phyloP scores from a whole-genome alignment of 2,797 vertebrate genomes.

The Pangasius macronema region DNA sequence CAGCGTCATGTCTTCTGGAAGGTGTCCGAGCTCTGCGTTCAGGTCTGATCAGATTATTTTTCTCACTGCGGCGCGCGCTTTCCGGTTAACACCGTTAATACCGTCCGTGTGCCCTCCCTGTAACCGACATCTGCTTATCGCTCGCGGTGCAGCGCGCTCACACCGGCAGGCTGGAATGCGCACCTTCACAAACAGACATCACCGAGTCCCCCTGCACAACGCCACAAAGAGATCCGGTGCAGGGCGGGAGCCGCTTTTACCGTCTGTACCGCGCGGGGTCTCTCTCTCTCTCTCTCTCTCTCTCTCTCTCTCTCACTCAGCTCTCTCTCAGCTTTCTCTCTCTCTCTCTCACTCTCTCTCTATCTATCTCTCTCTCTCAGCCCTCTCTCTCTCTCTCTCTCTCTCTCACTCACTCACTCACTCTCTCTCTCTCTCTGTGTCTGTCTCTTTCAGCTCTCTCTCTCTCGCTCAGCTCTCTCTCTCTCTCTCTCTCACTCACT shows the following conservation, averaged over 20 bases:
- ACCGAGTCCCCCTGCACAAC: not conserved
- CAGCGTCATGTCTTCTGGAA: not conserved
- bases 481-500: too few species aligned
- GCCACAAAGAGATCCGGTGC: not conserved
- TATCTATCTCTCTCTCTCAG: not conserved
- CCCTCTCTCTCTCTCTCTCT: not conserved
- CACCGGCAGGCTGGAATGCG: not conserved
- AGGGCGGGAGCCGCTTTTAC: slow-evolving; percentile 1
- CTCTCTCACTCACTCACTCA: too few species aligned
- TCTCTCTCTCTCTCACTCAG: not conserved
- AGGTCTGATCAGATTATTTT: not conserved
- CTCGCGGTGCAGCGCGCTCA: not conserved
- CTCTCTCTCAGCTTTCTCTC: not conserved
- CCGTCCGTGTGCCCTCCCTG: not conserved
- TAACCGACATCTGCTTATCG: not conserved
- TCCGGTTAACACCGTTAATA: not conserved
- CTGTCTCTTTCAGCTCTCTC: too few species aligned
- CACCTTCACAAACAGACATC: not conserved
- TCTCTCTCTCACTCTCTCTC: not conserved
- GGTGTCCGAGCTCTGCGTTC: not conserved
- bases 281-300: not conserved
- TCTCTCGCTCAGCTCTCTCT: not conserved
- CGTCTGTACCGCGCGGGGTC: not conserved
- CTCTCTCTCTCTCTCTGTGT: not conserved
- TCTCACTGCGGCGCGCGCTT: slow-evolving; percentile 3